Evolutionary conservation across 2,797 vertebrate genomes (phyloP).

Genomic region (Zalophus californianus): DNA sequence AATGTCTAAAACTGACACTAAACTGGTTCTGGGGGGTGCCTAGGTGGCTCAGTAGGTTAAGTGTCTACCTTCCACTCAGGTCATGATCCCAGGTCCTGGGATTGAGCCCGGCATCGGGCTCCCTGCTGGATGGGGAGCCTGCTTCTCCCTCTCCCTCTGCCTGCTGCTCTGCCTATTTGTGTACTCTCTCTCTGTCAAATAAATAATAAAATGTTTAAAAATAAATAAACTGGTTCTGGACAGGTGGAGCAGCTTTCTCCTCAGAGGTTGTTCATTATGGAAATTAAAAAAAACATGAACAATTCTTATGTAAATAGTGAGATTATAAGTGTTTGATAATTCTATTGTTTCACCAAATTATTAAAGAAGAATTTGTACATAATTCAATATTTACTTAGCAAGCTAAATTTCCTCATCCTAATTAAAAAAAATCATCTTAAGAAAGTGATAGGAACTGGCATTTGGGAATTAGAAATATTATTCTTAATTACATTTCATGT

Average conservation of each 20-base stretch:
- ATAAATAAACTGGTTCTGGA: background rate
- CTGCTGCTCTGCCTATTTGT: no score
- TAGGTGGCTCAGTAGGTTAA: no score
- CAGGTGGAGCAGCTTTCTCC: background rate
- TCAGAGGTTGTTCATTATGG: background rate
- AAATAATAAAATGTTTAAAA: no score
- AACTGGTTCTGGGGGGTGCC: background rate
- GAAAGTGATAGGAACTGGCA: background rate
- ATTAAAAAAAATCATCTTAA: background rate
- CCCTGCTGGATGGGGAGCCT: no score
- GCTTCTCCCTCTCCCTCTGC: no score
- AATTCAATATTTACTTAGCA: background rate
- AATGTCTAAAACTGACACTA: background rate
- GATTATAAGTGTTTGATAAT: background rate
- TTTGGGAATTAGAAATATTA: background rate
- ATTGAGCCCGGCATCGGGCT: no score
- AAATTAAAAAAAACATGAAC: background rate
- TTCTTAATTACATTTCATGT: background rate
- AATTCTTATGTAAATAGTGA: background rate
- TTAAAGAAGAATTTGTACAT: background rate
- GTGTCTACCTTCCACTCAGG: rapidly evolving
- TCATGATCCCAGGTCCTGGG: no score
- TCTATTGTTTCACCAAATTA: background rate
- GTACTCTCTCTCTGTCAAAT: no score
- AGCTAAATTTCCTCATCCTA: background rate